These are phyloP conservation scores for Ophion obscuratus DNA, from an alignment of 2,888 invertebrate species.

Conservation along the genomic window DNA sequence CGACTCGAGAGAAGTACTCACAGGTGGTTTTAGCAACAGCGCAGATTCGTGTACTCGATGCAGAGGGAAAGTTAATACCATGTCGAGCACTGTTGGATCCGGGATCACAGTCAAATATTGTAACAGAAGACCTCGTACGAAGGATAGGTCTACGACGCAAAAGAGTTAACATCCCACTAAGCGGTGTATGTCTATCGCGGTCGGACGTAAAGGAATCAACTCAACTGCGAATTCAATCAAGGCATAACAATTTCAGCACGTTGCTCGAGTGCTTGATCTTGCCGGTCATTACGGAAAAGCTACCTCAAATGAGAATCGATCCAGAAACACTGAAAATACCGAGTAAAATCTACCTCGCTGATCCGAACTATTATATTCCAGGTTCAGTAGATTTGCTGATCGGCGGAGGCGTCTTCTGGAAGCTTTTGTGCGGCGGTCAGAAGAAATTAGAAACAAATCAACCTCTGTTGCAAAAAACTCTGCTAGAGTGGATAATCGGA, in stretches of 20 bases:
- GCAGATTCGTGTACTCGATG: neutral
- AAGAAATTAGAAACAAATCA: conserved; percentile 29
- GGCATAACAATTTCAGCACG: conserved; percentile 49
- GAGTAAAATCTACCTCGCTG: conserved; percentile 48
- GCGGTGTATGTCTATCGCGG: conserved; percentile 43
- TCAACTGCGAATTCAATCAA: conserved; percentile 46
- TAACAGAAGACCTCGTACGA: conserved; percentile 48
- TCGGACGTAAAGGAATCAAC: conserved; percentile 20
- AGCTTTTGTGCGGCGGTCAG: conserved; percentile 57
- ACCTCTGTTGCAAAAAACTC: too few relatives aligned
- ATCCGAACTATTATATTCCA: too few relatives aligned
- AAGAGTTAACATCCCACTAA: conserved; percentile 41
- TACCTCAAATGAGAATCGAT: conserved; percentile 62
- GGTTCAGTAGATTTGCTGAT: conserved; percentile 64
- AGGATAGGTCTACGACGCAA: conserved; percentile 36
- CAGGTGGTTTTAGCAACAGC: too few relatives aligned
- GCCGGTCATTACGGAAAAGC: conserved; percentile 65
- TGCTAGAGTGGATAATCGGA: too few relatives aligned
- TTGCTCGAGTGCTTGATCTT: conserved; percentile 60
- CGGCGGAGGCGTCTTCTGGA: conserved; percentile 65
- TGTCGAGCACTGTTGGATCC: conserved; percentile 62
- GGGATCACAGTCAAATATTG: conserved; percentile 67
- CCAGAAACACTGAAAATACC: conserved; percentile 61
- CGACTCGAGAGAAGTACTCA: too few relatives aligned
- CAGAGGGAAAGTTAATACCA: conserved; percentile 37